Evolutionary conservation across 1,140 invertebrate species (phyloP).

Genomic region (Drosophila ercepeae): DNA sequence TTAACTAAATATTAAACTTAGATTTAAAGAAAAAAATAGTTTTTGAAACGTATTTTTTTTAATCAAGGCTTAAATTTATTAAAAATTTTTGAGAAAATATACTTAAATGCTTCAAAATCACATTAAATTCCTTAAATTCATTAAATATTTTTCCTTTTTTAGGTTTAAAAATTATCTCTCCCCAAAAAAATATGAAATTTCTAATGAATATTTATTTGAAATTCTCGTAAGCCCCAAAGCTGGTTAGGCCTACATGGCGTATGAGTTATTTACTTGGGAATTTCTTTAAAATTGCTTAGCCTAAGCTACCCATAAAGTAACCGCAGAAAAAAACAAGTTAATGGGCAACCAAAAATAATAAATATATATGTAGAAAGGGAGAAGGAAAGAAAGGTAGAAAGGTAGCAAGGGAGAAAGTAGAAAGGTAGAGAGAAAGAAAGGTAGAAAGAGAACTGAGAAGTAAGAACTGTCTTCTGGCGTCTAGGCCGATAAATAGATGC

Average conservation of each 20-base stretch:
- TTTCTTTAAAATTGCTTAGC: not conserved
- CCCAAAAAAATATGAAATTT: not conserved
- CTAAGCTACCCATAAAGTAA: not conserved
- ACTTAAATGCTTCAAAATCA: no score
- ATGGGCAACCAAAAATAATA: not conserved
- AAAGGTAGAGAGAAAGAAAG: not conserved
- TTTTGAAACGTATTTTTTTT: no score
- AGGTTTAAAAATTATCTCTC: not conserved
- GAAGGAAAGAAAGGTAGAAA: not conserved
- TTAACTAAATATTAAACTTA: no score
- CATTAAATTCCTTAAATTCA: no score
- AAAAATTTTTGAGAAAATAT: no score
- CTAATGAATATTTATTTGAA: not conserved
- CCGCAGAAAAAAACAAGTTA: not conserved
- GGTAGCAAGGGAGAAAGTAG: no score
- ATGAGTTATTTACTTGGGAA: not conserved
- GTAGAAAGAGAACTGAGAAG: not conserved
- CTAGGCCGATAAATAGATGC: constrained; percentile 65
- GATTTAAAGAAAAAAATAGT: no score
- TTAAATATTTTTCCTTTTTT: not conserved
- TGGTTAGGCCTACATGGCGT: not conserved
- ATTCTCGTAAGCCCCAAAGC: not conserved
- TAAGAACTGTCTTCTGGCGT: constrained; percentile 11
- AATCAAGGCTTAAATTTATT: no score
- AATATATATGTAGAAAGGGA: constrained; percentile 2